Conservation (phyloP, 2,113 vertebrate genomes). For the Oryzias melastigma region DNA sequence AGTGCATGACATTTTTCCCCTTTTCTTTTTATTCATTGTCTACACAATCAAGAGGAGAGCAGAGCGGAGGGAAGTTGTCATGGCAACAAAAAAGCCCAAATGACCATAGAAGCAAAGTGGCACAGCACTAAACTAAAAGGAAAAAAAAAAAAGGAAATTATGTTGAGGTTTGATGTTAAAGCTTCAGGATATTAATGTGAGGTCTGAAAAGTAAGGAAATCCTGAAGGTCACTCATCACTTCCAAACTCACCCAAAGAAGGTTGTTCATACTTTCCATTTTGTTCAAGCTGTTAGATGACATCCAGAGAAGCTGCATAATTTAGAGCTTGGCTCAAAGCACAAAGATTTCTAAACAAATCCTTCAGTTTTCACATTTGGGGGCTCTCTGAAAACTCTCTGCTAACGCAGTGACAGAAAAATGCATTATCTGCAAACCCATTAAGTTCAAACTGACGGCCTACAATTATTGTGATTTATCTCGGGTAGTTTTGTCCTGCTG, state of each 20-base stretch:
- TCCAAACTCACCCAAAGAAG: slow-evolving; percentile 16
- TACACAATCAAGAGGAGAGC: slow-evolving; percentile 52
- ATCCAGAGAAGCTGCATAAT: slow-evolving; percentile 20
- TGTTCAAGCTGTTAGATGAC: slow-evolving; percentile 10
- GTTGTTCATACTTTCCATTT: slow-evolving; percentile 15
- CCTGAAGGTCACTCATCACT: slow-evolving; percentile 14
- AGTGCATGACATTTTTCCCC: slow-evolving; percentile 54
- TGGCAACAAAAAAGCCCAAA: slow-evolving; percentile 56
- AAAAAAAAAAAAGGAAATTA: slow-evolving; percentile 22
- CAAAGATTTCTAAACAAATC: slow-evolving; percentile 1
- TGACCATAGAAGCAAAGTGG: slow-evolving; percentile 57
- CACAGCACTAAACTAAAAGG: slow-evolving; percentile 29
- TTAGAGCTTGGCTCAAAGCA: slow-evolving; percentile 4
- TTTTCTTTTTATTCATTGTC: slow-evolving; percentile 56
- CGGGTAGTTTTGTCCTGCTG: slow-evolving; percentile 9
- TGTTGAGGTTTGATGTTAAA: slow-evolving; percentile 43
- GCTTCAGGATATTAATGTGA: slow-evolving; percentile 45
- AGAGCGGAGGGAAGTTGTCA: slow-evolving; percentile 59
- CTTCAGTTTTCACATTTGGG: slow-evolving; percentile 20
- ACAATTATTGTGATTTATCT: slow-evolving; percentile 19
- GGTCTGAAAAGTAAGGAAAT: slow-evolving; percentile 19
- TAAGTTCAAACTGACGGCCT: slow-evolving; percentile 8
- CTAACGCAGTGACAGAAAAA: slow-evolving; percentile 6
- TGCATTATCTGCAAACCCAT: background rate
- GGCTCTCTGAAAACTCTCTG: slow-evolving; percentile 9